Evolutionary conservation across 2,888 invertebrate genomes (phyloP).

Genomic region (Meghimatium bilineatum): DNA sequence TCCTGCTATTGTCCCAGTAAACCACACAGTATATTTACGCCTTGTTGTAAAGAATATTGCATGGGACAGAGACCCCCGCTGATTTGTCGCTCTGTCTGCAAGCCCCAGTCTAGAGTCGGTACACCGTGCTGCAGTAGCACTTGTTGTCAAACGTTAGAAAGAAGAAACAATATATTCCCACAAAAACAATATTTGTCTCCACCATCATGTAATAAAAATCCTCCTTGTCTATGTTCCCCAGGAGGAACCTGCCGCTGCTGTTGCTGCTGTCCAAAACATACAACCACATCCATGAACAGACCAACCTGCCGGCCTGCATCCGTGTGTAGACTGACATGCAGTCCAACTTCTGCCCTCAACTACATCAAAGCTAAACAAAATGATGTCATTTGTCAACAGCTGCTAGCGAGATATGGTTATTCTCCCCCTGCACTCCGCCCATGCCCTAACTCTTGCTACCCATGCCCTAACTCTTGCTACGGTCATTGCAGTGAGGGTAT

Average conservation of each 20-base stretch:
- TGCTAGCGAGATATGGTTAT: slow-evolving; percentile 15
- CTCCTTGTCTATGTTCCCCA: background rate
- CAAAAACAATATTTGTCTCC: too few species aligned
- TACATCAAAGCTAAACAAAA: slow-evolving; percentile 17
- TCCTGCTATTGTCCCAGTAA: slow-evolving; percentile 15
- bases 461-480: background rate
- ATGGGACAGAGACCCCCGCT: background rate
- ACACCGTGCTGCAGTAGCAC: slow-evolving; percentile 9
- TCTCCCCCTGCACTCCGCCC: background rate
- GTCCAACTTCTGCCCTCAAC: background rate
- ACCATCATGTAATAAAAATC: background rate
- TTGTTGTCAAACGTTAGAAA: slow-evolving; percentile 9
- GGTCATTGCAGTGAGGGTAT: background rate
- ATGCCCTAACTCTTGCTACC: background rate
- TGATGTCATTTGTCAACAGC: slow-evolving; percentile 29
- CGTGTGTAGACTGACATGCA: background rate
- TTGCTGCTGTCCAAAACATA: background rate
- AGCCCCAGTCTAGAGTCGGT: background rate
- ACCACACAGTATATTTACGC: background rate
- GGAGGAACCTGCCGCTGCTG: background rate
- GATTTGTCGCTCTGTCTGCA: background rate
- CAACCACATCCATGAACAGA: background rate
- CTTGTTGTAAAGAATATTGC: background rate
- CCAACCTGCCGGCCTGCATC: background rate
- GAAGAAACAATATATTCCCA: too few species aligned